Evolutionary conservation across 1,140 invertebrate genomes (phyloP), one percentile per base, ranked within the genome.

Genomic region (Caenorhabditis brenneri): DNA sequence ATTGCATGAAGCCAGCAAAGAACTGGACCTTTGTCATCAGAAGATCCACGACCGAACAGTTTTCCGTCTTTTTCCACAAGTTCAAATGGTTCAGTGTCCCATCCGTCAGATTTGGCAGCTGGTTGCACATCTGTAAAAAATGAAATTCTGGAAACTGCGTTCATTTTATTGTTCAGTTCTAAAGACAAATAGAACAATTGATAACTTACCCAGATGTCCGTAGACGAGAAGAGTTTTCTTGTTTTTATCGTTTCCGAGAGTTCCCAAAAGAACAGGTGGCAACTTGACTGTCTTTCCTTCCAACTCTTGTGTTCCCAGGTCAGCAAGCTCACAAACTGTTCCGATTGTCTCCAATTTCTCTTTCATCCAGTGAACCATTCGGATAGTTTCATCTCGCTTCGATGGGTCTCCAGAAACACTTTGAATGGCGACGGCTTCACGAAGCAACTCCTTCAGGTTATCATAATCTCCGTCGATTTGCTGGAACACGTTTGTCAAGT

Each of bases 151-250:
- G 7, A 36, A 36, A 27, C 0, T 22, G 5, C 69, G 88, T 10
- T 97, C 97, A 55, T 97, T 97, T 91, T 98, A n/a, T n/a, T n/a
- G n/a, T n/a, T n/a, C n/a, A n/a, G n/a, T n/a, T n/a, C n/a, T n/a
- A n/a, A n/a, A n/a, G n/a, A n/a, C n/a, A n/a, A n/a, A n/a, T n/a
- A n/a, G n/a, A n/a, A n/a, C n/a, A n/a, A n/a, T n/a, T n/a, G n/a
- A n/a, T n/a, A n/a, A 97, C 1, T 99, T 97, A 93, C 99, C 97
- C 88, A 99, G 93, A 92, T 99, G 97, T 0, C 97, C 97, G 92
- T 99, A 99, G 69, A 99, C 93, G 79, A 95, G 93, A 55, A 99
- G 93, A 22, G 97, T 99, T 88, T 96, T 93, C 88, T 92, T 92
- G 7, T 93, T 93, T 0, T 94, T 92, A 91, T 98, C 95, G 86